Percentiles rank a stretch among this genome's conserved stretches.
These are phyloP conservation scores for Calliphora vicina DNA, from an alignment of 1,140 invertebrate genomes.

Conservation along the genomic window DNA sequence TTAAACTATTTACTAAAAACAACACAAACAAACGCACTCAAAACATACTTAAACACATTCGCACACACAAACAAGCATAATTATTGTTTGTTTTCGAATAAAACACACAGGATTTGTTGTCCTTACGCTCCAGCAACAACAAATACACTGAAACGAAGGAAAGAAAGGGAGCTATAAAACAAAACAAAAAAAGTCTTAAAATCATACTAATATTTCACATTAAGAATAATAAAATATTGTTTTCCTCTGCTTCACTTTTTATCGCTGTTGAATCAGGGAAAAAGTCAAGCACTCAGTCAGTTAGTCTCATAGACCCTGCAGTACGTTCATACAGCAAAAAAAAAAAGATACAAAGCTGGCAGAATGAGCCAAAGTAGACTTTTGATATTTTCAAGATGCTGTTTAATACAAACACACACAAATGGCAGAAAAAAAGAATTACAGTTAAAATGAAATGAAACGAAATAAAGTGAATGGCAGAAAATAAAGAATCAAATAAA, in stretches of 20 bases:
- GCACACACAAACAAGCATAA: neutral
- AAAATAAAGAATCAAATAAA: neutral
- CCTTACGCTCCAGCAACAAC: neutral
- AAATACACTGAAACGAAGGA: neutral
- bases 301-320: neutral
- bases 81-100: neutral
- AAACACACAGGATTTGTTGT: neutral
- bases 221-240: conserved; percentile 29
- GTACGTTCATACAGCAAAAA: neutral
- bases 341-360: neutral
- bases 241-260: neutral
- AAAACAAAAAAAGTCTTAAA: neutral
- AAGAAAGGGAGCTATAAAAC: neutral
- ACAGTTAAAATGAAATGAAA: neutral
- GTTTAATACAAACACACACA: conserved; percentile 20
- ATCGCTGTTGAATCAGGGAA: too few relatives aligned
- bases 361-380: neutral
- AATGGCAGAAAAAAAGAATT: neutral
- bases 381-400: conserved; percentile 20
- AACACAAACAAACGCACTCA: neutral
- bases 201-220: conserved; percentile 25
- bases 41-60: neutral
- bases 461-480: neutral
- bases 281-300: too few relatives aligned
- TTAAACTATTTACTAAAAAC: neutral